A percentile compares a stretch with the other conserved stretches of the same genome.
Evolutionary conservation across 2,888 invertebrate genomes (phyloP).

Genomic region (Baccha elongata): DNA sequence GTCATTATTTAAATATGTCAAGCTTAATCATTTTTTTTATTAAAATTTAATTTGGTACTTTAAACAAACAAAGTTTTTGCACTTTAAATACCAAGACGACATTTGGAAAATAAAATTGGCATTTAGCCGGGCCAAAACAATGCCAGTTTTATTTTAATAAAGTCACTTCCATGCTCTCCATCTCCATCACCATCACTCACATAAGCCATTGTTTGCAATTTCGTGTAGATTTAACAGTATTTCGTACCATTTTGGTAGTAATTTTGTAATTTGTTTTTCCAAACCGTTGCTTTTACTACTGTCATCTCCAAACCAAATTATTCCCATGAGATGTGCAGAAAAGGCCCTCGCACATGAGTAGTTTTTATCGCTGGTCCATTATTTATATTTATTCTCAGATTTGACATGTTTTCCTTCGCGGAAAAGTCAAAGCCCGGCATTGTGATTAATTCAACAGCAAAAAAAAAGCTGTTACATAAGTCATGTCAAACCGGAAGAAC

Average conservation of each 20-base stretch:
- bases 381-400: slow-evolving; percentile 1
- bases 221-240: not conserved
- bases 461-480: slow-evolving; percentile 36
- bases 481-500: slow-evolving; percentile 47
- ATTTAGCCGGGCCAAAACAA: not conserved
- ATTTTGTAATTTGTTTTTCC: not conserved
- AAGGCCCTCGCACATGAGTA: slow-evolving; percentile 8
- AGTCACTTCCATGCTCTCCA: not conserved
- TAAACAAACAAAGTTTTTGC: too few relatives aligned
- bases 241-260: not conserved
- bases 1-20: too few relatives aligned
- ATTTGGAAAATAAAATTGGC: too few relatives aligned
- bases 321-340: slow-evolving; percentile 23
- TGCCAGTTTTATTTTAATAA: not conserved
- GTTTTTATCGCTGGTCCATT: slow-evolving; percentile 23
- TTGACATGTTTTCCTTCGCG: slow-evolving; percentile 17
- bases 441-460: slow-evolving; percentile 13
- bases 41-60: too few relatives aligned
- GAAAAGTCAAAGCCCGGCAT: slow-evolving; percentile 29
- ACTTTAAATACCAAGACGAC: too few relatives aligned
- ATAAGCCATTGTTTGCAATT: not conserved
- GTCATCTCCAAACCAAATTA: slow-evolving; percentile 24
- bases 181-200: not conserved
- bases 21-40: too few relatives aligned
- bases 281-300: slow-evolving; percentile 6